phyloP scores from a whole-genome alignment of 2,888 invertebrate species.

The Liposcelis brunnea region DNA sequence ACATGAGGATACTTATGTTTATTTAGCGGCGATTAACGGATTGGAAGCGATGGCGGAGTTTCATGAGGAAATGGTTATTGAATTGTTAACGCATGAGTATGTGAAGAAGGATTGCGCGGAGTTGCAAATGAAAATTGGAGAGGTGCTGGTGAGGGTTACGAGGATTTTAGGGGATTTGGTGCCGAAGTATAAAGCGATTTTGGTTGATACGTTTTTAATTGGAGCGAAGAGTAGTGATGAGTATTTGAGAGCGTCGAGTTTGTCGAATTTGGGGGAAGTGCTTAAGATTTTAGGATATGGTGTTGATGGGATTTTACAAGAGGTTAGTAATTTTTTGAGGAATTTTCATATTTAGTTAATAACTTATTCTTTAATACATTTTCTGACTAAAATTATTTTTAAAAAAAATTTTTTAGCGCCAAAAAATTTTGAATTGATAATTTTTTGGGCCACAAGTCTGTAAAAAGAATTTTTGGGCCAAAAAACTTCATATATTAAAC shows the following conservation, averaged over 20 bases:
- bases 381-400: too few species aligned
- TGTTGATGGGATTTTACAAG: conserved; percentile 50
- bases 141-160: conserved; percentile 56
- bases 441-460: too few species aligned
- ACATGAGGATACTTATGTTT: conserved; percentile 66
- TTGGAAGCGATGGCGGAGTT: conserved; percentile 46
- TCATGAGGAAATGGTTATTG: conserved; percentile 50
- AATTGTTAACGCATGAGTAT: conserved; percentile 50
- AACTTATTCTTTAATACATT: too few species aligned
- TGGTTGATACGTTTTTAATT: conserved; percentile 53
- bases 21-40: conserved; percentile 60
- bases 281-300: conserved; percentile 55
- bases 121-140: conserved; percentile 60
- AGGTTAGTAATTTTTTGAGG: conserved; percentile 36
- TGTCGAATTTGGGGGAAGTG: conserved; percentile 70
- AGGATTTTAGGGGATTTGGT: conserved; percentile 53
- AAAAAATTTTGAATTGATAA: too few species aligned
- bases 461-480: too few species aligned
- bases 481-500: too few species aligned
- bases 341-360: conserved; percentile 10
- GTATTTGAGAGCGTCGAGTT: conserved; percentile 57
- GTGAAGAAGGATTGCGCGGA: conserved; percentile 34
- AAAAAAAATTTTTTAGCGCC: too few species aligned
- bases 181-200: conserved; percentile 43
- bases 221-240: conserved; percentile 53